Evolutionary conservation across 2,113 vertebrate species (phyloP).

Genomic region (Bos javanicus): DNA sequence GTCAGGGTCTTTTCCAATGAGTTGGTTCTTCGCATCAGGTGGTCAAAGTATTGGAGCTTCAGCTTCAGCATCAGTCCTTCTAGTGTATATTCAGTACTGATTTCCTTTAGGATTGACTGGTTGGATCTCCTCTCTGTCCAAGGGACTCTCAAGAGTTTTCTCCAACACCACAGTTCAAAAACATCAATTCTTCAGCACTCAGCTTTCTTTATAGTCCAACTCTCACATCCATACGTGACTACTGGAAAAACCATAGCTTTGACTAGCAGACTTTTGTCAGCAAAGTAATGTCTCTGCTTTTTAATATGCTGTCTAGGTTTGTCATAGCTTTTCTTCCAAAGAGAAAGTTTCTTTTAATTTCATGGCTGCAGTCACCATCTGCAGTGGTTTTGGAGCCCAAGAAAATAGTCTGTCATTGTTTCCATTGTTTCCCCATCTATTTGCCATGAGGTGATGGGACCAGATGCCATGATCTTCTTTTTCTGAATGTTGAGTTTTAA

Average conservation of each 20-base stretch:
- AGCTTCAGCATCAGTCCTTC: neutral
- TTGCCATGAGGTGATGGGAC: neutral
- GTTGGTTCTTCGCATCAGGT: accelerated
- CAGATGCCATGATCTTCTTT: neutral
- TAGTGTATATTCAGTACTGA: neutral
- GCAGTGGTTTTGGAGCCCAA: neutral
- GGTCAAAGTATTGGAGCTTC: neutral
- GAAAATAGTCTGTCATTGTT: neutral
- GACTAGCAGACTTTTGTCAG: neutral
- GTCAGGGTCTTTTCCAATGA: neutral
- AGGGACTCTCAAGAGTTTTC: neutral
- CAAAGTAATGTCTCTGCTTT: neutral
- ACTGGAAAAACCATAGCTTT: neutral
- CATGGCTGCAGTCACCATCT: neutral
- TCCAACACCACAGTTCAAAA: neutral
- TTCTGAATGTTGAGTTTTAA: neutral
- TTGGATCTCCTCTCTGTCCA: neutral
- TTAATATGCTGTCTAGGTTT: neutral
- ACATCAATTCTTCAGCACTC: neutral
- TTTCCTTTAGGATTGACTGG: neutral
- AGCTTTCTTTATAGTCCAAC: neutral
- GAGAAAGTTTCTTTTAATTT: neutral
- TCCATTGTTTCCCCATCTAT: neutral
- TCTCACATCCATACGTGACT: neutral
- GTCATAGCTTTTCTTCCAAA: neutral